Percentiles rank a stretch among this genome's conserved stretches.
These are phyloP conservation scores for Macquaria australasica DNA, from an alignment of 2,113 vertebrate species.

Conservation along the genomic window DNA sequence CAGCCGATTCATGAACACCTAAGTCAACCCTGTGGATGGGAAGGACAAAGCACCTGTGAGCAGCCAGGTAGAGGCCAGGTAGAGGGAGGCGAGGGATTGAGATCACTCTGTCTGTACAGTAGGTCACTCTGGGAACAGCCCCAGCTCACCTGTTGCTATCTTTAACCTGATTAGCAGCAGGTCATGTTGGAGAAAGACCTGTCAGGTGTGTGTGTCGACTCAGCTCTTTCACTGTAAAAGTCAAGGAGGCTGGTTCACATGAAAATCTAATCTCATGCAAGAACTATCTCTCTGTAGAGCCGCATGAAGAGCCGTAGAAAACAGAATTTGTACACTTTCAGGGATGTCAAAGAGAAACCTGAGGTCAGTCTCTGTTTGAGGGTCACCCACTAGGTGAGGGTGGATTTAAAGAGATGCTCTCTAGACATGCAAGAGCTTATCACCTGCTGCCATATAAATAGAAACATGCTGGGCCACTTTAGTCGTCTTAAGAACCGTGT, in stretches of 20 bases:
- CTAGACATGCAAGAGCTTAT: constrained; percentile 42
- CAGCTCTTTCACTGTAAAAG: not conserved
- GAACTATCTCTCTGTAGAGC: not conserved
- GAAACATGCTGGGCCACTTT: constrained; percentile 14
- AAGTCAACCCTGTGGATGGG: not conserved
- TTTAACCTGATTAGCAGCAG: constrained; percentile 73
- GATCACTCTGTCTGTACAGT: constrained; percentile 68
- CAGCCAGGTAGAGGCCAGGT: not conserved
- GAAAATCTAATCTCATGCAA: not conserved
- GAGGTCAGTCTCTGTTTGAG: not conserved
- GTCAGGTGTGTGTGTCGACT: not conserved
- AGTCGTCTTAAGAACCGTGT: constrained; percentile 54
- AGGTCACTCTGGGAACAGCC: constrained; percentile 58
- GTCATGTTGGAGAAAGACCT: not conserved
- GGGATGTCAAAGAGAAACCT: not conserved
- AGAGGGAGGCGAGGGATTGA: constrained; percentile 62
- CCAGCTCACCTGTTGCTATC: constrained; percentile 60
- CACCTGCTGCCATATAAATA: constrained; percentile 50
- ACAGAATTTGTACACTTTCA: not conserved
- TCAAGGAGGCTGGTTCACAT: not conserved
- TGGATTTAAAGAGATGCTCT: constrained; percentile 43
- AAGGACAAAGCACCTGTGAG: not conserved
- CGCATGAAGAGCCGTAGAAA: not conserved
- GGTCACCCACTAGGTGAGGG: constrained; percentile 11
- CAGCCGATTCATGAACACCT: not conserved